Conservation (phyloP, 2,888 invertebrate species). For the Chymomyza caudatula region DNA sequence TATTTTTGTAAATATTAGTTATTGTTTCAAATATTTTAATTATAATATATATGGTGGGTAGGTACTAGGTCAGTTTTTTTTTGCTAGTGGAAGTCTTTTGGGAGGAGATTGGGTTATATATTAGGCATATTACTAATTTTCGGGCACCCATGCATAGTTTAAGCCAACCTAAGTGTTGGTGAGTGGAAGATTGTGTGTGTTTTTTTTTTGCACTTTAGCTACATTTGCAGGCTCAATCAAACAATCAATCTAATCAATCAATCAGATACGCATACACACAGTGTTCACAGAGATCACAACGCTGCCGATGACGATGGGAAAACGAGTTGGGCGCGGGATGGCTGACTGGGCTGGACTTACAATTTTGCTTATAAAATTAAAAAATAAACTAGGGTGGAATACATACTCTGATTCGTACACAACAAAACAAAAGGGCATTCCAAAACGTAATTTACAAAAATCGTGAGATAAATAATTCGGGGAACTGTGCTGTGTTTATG, state of each 20-base stretch:
- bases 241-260: neutral
- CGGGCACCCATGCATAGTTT: constrained; percentile 32
- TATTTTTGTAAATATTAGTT: constrained; percentile 22
- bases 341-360: constrained; percentile 58
- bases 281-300: constrained; percentile 15
- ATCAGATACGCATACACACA: neutral
- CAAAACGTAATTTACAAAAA: constrained; percentile 16
- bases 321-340: constrained; percentile 75
- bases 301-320: constrained; percentile 17
- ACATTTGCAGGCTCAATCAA: neutral
- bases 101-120: neutral
- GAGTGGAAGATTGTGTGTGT: neutral
- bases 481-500: neutral
- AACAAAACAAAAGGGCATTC: constrained; percentile 40
- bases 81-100: neutral
- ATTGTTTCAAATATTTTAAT: constrained; percentile 2
- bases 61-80: neutral
- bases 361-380: neutral
- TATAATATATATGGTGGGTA: neutral
- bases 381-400: neutral
- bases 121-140: constrained; percentile 12
- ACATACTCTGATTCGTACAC: constrained; percentile 9
- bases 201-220: neutral
- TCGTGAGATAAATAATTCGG: neutral
- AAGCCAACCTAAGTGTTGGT: neutral